Evolutionary conservation across 2,797 vertebrate species (phyloP).

Genomic region (Euthynnus affinis): DNA sequence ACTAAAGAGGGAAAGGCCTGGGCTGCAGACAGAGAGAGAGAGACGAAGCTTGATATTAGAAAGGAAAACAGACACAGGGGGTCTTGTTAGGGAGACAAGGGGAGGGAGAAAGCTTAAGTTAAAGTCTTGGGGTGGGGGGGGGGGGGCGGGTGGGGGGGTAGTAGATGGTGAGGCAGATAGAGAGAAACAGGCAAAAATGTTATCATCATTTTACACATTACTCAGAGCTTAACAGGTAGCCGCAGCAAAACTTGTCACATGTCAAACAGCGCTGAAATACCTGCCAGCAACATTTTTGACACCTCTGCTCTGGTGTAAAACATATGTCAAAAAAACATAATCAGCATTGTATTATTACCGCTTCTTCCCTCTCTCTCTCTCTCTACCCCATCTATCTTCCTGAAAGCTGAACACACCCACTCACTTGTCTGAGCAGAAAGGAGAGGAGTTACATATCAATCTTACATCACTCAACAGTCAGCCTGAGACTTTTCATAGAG

Average conservation of each 20-base stretch:
- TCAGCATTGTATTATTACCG: slow-evolving; percentile 37
- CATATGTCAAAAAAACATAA: slow-evolving; percentile 29
- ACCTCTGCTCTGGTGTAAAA: neutral
- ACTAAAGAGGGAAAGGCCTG: slow-evolving; percentile 60
- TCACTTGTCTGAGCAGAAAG: slow-evolving; percentile 79
- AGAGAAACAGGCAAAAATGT: neutral
- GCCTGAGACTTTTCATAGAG: slow-evolving; percentile 77
- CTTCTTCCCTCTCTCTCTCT: slow-evolving; percentile 42
- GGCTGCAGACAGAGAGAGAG: slow-evolving; percentile 31
- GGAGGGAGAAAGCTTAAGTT: slow-evolving; percentile 9
- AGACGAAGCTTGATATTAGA: slow-evolving; percentile 30
- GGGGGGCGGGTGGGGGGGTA: no score
- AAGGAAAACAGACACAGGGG: slow-evolving; percentile 32
- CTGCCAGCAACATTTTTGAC: slow-evolving; percentile 4
- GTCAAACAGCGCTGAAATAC: slow-evolving; percentile 7
- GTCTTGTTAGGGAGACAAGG: slow-evolving; percentile 41
- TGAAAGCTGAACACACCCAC: slow-evolving; percentile 81
- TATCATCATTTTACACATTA: neutral
- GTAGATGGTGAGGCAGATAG: neutral
- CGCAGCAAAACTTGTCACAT: slow-evolving; percentile 23
- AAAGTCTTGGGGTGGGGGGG: slow-evolving; percentile 7
- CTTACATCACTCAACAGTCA: slow-evolving; percentile 84
- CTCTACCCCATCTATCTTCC: slow-evolving; percentile 56
- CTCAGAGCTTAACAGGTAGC: slow-evolving; percentile 4
- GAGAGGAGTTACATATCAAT: slow-evolving; percentile 83